Percentiles rank a stretch among this genome's conserved stretches.
These are phyloP conservation scores for Macrobrachium rosenbergii DNA, from an alignment of 1,140 invertebrate genomes.

Conservation along the genomic window DNA sequence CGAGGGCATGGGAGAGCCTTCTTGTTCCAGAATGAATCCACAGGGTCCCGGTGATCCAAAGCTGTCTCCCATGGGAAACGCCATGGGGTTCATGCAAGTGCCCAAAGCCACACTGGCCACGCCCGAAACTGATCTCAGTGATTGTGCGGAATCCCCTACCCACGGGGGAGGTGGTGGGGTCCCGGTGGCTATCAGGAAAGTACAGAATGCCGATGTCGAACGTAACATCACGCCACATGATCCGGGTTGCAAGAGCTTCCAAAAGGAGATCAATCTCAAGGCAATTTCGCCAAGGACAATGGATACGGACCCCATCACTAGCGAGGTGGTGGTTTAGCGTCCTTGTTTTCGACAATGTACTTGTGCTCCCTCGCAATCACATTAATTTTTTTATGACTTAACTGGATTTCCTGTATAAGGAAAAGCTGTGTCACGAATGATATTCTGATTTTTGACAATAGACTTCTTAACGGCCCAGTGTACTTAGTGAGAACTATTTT, in stretches of 20 bases:
- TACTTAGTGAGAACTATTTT: no score
- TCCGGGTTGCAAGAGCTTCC: constrained; percentile 71
- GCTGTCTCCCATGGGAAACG: constrained; percentile 70
- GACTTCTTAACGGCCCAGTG: no score
- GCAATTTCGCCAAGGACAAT: constrained; percentile 20
- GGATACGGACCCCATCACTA: constrained; percentile 40
- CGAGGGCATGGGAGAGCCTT: constrained; percentile 70
- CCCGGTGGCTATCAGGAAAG: constrained; percentile 77
- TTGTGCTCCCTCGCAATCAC: constrained; percentile 24
- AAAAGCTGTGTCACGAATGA: no score
- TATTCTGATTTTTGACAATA: no score
- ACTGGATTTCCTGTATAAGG: background rate
- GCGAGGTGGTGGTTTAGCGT: constrained; percentile 62
- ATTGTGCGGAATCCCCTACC: constrained; percentile 65
- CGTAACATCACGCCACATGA: constrained; percentile 83
- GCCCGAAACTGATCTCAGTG: constrained; percentile 67
- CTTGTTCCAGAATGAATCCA: constrained; percentile 72
- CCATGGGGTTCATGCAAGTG: constrained; percentile 74
- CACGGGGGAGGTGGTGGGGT: constrained; percentile 74
- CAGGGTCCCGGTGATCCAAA: constrained; percentile 67
- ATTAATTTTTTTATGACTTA: background rate
- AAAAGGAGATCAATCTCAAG: constrained; percentile 63
- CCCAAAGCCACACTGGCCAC: constrained; percentile 71
- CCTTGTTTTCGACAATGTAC: background rate
- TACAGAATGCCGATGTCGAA: constrained; percentile 81